phyloP scores from a whole-genome alignment of 2,113 vertebrate genomes.

The Calyptomena viridis region DNA sequence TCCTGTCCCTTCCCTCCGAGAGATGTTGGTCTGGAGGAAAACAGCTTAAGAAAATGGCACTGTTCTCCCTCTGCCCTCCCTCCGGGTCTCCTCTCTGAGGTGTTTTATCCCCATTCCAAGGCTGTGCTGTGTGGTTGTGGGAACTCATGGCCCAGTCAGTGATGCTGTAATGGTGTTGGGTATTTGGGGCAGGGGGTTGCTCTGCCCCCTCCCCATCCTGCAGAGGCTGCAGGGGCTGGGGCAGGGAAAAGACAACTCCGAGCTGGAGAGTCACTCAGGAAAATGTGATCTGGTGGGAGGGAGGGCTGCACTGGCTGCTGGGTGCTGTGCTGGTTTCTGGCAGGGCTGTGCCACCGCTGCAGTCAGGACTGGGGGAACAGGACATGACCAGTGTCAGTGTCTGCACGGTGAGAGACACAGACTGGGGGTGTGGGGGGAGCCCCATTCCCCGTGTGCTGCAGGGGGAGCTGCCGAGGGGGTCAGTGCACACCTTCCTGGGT shows the following conservation, averaged over 20 bases:
- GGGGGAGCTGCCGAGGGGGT: not conserved
- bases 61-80: not conserved
- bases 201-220: rapidly evolving
- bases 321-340: not conserved
- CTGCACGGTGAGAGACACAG: not conserved
- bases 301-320: not conserved
- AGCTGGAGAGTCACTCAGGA: not conserved
- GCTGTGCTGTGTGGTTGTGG: rapidly evolving
- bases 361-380: not conserved
- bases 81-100: too few relatives aligned
- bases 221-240: not conserved
- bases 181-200: not conserved
- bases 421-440: rapidly evolving
- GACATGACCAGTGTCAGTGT: rapidly evolving
- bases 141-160: rapidly evolving
- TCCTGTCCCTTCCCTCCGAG: not conserved
- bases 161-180: not conserved
- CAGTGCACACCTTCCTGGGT: rapidly evolving
- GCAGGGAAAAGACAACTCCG: not conserved
- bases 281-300: not conserved
- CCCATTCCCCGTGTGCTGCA: rapidly evolving
- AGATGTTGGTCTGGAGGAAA: not conserved
- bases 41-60: rapidly evolving
- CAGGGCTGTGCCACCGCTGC: rapidly evolving
- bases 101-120: not conserved